Conservation (phyloP, 2,113 vertebrate genomes). For the Hippocampus guttulatus region DNA sequence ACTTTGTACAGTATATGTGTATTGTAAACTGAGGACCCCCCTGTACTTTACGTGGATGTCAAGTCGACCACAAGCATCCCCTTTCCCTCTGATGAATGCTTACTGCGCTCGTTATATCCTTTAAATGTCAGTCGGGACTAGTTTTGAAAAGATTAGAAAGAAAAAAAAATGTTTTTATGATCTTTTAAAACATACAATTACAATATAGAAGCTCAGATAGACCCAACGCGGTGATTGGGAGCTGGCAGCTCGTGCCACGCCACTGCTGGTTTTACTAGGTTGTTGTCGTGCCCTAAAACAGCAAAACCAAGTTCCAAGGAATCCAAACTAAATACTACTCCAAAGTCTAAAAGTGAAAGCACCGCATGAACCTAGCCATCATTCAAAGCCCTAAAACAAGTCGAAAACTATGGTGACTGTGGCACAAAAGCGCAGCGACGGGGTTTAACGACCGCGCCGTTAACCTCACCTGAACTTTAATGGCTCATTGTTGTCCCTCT, state of each 20-base stretch:
- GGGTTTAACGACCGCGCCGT: constrained; percentile 4
- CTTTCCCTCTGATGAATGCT: neutral
- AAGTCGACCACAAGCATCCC: neutral
- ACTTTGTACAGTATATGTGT: neutral
- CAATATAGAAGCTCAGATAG: neutral
- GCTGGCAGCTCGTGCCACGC: neutral
- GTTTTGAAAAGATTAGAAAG: neutral
- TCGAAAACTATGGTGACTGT: neutral
- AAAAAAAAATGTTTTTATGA: neutral
- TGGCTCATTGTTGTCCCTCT: neutral
- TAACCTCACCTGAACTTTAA: constrained; percentile 14
- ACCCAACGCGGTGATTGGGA: neutral
- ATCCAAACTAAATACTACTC: neutral
- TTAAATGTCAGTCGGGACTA: neutral
- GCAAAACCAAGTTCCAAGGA: neutral
- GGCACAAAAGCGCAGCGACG: constrained; percentile 2
- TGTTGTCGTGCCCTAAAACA: neutral
- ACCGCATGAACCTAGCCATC: neutral
- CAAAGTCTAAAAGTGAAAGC: neutral
- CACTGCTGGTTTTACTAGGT: neutral
- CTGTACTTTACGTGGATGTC: neutral
- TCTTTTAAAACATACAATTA: constrained; percentile 3
- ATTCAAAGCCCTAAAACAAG: neutral
- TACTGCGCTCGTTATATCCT: neutral
- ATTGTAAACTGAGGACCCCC: neutral